Percentiles rank a stretch among this genome's conserved stretches.
Evolutionary conservation across 2,888 invertebrate genomes (phyloP).

Genomic region (Congeria kusceri): DNA sequence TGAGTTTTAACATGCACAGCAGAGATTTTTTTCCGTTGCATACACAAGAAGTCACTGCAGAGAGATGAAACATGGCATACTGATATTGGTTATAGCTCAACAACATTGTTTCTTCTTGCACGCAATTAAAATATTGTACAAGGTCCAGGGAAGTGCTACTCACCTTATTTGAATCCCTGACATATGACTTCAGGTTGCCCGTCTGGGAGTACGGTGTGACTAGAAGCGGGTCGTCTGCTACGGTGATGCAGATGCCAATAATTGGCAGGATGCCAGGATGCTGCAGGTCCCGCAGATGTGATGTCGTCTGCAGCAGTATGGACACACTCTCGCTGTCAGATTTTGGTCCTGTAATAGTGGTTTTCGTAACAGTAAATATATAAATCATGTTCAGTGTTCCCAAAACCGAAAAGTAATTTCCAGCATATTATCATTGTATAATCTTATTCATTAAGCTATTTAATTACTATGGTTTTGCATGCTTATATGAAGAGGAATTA

Average conservation of each 20-base stretch:
- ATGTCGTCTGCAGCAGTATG: conserved; percentile 86
- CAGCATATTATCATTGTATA: too few species aligned
- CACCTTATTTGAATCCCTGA: conserved; percentile 84
- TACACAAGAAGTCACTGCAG: too few species aligned
- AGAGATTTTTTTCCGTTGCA: too few species aligned
- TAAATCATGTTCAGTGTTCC: too few species aligned
- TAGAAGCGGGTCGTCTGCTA: conserved; percentile 86
- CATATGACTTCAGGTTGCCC: conserved; percentile 85
- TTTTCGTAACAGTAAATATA: too few species aligned
- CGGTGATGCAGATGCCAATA: conserved; percentile 84
- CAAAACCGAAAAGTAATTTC: too few species aligned
- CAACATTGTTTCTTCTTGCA: background rate
- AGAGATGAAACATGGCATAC: too few species aligned
- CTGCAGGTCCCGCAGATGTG: conserved; percentile 86
- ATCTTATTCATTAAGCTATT: too few species aligned
- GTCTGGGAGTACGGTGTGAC: conserved; percentile 86
- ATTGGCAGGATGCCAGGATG: conserved; percentile 86
- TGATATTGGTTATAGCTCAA: too few species aligned
- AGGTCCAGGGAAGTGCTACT: conserved; percentile 6
- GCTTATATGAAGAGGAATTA: too few species aligned
- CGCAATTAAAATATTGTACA: background rate
- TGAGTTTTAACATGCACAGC: too few species aligned
- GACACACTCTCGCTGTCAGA: conserved; percentile 76
- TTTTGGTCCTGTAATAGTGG: conserved; percentile 69
- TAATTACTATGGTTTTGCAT: too few species aligned